Evolutionary conservation across 2,113 vertebrate species (phyloP).

Genomic region (rabbit (Oryctolagus cuniculus)): DNA sequence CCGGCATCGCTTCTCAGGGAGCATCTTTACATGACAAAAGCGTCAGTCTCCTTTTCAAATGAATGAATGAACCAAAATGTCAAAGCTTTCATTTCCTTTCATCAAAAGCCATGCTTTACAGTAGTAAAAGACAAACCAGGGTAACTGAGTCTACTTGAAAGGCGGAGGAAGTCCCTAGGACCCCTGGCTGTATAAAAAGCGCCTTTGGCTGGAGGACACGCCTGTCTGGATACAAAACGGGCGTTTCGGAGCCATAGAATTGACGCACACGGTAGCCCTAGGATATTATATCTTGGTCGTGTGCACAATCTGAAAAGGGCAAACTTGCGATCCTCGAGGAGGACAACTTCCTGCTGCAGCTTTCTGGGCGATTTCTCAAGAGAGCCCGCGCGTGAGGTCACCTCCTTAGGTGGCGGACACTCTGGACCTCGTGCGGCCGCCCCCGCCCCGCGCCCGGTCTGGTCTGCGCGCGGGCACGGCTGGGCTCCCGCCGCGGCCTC

Average conservation of each 20-base stretch:
- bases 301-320: constrained; percentile 54
- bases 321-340: background rate
- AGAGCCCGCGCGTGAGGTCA: background rate
- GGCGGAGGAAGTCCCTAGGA: constrained; percentile 67
- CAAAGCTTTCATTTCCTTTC: constrained; percentile 73
- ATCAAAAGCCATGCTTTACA: constrained; percentile 77
- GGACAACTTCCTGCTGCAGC: constrained; percentile 23
- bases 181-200: constrained; percentile 63
- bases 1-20: constrained; percentile 75
- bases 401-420: constrained; percentile 42
- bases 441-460: background rate
- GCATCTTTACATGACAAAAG: constrained; percentile 85
- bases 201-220: constrained; percentile 63
- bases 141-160: constrained; percentile 61
- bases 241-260: constrained; percentile 76
- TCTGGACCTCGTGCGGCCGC: background rate
- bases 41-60: constrained; percentile 74
- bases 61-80: constrained; percentile 76
- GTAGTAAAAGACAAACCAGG: constrained; percentile 70
- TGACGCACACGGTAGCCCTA: constrained; percentile 66
- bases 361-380: constrained; percentile 65
- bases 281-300: constrained; percentile 68
- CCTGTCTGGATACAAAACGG: constrained; percentile 63
- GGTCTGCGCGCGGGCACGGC: background rate
- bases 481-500: background rate